Conservation (phyloP, 2,888 invertebrate species). For the Andrena praecox region DNA sequence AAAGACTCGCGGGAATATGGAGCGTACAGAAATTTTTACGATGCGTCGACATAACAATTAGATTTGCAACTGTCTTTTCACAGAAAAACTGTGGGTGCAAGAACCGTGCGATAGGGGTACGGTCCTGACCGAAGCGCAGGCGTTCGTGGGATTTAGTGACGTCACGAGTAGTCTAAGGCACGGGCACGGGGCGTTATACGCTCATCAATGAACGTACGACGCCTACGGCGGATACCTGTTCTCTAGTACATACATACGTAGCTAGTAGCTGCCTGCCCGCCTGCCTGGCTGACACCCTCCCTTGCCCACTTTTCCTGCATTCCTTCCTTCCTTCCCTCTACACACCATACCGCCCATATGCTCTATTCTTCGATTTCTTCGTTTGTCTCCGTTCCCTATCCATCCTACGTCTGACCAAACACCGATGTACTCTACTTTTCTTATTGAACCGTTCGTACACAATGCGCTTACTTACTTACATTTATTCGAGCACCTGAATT, state of each 20-base stretch:
- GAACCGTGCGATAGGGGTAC: conserved; percentile 36
- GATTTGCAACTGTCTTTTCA: too few species aligned
- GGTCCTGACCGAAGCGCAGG: conserved; percentile 67
- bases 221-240: conserved; percentile 77
- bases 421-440: conserved; percentile 1
- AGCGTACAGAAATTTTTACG: too few species aligned
- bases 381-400: conserved; percentile 26
- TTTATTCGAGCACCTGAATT: neutral
- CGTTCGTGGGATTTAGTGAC: conserved; percentile 72
- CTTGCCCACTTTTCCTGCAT: conserved; percentile 56
- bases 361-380: conserved; percentile 30
- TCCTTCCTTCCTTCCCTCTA: neutral
- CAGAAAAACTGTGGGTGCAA: conserved; percentile 10
- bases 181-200: conserved; percentile 73
- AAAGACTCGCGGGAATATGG: too few species aligned
- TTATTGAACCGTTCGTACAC: neutral
- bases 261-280: conserved; percentile 19
- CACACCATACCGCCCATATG: conserved; percentile 45
- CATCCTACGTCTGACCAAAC: neutral
- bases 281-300: conserved; percentile 60
- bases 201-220: conserved; percentile 83
- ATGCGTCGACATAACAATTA: too few species aligned
- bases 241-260: conserved; percentile 55
- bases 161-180: conserved; percentile 71
- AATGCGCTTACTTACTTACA: neutral